Conservation (phyloP, 1,140 invertebrate species). For the Acyrthosiphon pisum region DNA sequence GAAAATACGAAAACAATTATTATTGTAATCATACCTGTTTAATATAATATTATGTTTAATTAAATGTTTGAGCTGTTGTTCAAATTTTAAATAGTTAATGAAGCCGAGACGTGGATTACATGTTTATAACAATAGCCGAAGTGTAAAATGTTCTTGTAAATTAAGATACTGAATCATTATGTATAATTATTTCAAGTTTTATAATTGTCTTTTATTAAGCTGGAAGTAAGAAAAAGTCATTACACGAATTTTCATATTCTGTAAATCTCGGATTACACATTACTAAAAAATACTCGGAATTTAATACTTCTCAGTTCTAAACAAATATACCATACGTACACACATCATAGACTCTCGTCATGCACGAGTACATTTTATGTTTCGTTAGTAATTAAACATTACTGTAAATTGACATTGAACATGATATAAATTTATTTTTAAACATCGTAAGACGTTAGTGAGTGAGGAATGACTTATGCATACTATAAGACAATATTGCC, state of each 20-base stretch:
- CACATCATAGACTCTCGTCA: background rate
- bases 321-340: background rate
- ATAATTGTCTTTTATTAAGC: background rate
- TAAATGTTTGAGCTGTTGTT: background rate
- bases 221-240: background rate
- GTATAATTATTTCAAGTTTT: background rate
- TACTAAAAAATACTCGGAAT: background rate
- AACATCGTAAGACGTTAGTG: background rate
- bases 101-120: background rate
- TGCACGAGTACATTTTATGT: background rate
- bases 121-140: background rate
- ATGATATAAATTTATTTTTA: background rate
- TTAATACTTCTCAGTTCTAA: background rate
- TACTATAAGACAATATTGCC: background rate
- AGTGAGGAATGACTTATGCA: background rate
- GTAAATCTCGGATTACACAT: background rate
- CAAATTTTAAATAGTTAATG: background rate
- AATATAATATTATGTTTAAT: background rate
- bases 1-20: background rate
- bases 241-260: background rate
- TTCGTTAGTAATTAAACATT: background rate
- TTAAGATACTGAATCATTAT: background rate
- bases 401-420: background rate
- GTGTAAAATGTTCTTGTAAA: background rate
- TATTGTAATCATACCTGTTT: background rate